Conservation (phyloP, 2,888 invertebrate genomes). For the Andrena flavipes region DNA sequence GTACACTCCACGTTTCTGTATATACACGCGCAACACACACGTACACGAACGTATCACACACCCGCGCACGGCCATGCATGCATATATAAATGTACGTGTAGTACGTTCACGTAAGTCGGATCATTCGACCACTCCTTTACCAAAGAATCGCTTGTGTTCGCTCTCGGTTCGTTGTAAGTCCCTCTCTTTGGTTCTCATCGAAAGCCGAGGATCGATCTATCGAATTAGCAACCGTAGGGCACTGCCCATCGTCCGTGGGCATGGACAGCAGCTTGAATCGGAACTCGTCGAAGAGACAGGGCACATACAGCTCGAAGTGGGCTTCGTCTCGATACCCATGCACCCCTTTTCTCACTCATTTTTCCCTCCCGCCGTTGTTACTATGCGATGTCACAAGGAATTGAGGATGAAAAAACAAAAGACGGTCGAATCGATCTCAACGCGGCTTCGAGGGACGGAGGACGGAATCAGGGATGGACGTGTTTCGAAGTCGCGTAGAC, state of each 20-base stretch:
- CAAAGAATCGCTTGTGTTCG: conserved; percentile 70
- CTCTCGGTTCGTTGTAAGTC: conserved; percentile 56
- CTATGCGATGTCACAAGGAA: conserved; percentile 59
- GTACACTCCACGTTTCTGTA: conserved; percentile 59
- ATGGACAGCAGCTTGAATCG: neutral
- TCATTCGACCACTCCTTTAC: conserved; percentile 69
- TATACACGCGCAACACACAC: conserved; percentile 44
- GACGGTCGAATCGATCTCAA: conserved; percentile 10
- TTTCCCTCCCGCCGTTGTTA: conserved; percentile 19
- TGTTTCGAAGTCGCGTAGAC: conserved; percentile 3
- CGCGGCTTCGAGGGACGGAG: conserved; percentile 1
- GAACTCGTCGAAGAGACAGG: neutral
- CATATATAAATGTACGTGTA: conserved; percentile 38
- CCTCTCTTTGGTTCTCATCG: conserved; percentile 7
- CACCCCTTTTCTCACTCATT: neutral
- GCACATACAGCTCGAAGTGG: neutral
- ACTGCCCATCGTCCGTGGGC: neutral
- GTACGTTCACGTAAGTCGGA: conserved; percentile 53
- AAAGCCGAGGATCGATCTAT: conserved; percentile 11
- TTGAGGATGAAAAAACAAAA: conserved; percentile 30
- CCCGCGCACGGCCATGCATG: conserved; percentile 51
- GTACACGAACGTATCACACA: conserved; percentile 21
- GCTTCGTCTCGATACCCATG: neutral
- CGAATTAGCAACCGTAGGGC: conserved; percentile 2
- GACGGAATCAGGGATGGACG: neutral